Base-by-base conservation (phyloP, 2,797 vertebrate genomes). In the Silurus lanzhouensis region DNA sequence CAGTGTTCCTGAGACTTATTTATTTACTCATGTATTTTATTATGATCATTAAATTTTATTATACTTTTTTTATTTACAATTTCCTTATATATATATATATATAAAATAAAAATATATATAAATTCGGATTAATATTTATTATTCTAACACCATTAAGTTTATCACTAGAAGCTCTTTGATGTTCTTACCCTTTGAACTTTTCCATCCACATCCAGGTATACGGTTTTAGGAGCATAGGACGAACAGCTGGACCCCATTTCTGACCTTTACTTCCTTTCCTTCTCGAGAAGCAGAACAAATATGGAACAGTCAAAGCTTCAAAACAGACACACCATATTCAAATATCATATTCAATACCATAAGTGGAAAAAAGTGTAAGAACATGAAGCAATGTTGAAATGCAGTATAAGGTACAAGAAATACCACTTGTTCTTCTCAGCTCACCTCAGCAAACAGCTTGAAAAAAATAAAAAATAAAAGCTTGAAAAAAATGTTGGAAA, bases 151-250 rank as follows among this genome's bases (percentile, higher is more conserved):
- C 52, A 52, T 13, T 64, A 57, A 5, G 81, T 10, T 80, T 6
- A 27, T 68, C 71, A 52, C 3, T 6, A 13, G 64, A 79, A 79
- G 60, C 31, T 46, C 14, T 46, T 25, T 15, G 25, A 48, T 17
- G 60, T 66, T 66, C 92, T 89, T 93, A 96, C 96, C 95, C 96
- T 96, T 92, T 97, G 96, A 85, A 96, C 94, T 87, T 95, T 95
- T 83, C 96, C 96, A 20, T 96, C 95, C 81, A 96, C 92, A 84
- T 97, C 95, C 93, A 97, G 87, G 92, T 95, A 96, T 90, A 97
- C 93, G 46, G 95, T 95, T 92, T 95, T 96, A 89, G 95, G 93
- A 61, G 92, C 92, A 89, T 96, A 95, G 75, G 94, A 94, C 44
- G 96, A 97, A 4, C 95, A 95, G 89, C 94, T 94, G 46, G 96